Base-by-base conservation (phyloP, 2,888 invertebrate genomes). In the Aphodius sticticus region DNA sequence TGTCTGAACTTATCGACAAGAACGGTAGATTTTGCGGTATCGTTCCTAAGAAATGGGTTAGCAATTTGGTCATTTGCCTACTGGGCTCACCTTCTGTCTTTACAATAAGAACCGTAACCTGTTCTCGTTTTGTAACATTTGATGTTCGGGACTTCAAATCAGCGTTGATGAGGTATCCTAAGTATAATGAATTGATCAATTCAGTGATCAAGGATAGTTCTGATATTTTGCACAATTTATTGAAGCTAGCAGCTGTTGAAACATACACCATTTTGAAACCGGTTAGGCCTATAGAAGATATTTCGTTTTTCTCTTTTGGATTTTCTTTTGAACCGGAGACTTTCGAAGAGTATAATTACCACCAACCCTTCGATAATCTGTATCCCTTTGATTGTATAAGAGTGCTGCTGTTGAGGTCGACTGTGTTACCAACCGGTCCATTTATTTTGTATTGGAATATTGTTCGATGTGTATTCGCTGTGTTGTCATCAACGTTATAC, bases 311-410 rank as follows among this genome's bases (percentile, higher is more conserved):
- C n/a, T 76, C n/a, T 16, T 83, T 82, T 76, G 81, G 80, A 0
- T 82, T 81, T 36, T 78, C 77, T 16, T 74, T 82, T 0, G 16
- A 76, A 53, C 14, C 78, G 4, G 81, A 82, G 72, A 82, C 83
- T 0, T 78, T 69, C 37, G 82, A 83, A 70, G 83, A 84, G 77
- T 83, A 81, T 71, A 83, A 84, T 78, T 84, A 84, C 79, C 82
- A 79, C 76, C 72, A 80, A 5, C 83, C 84, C 3, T 84, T 83
- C 70, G 83, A 84, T 77, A 70, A 77, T 15, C 69, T 83, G 0
- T 77, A 79, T 16, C 74, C 76, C 2, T 81, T 83, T 53, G 70
- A 69, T 9, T 83, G 79, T 53, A 77, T 83, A 5, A 76, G 79
- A 6, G 26, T 76, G 16, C 71, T 83, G 53, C 71, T 84, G 26